Base-by-base conservation (phyloP, 2,113 vertebrate genomes). In the Periophthalmus modestus region DNA sequence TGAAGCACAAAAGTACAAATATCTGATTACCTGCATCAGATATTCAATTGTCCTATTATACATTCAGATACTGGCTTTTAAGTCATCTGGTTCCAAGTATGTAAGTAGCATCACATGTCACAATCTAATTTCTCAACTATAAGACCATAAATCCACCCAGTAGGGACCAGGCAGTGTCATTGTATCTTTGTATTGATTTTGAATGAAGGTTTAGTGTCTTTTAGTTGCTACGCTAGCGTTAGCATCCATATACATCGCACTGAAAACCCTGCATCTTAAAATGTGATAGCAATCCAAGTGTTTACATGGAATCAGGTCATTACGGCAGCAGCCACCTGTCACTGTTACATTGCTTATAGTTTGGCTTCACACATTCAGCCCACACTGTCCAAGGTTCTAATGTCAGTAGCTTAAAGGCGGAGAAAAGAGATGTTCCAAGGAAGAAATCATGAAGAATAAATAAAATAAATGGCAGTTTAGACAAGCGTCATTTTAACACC, bases 351-450 rank as follows among this genome's bases (percentile, higher is more conserved):
- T 39, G 18, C 63, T 78, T 69, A 57, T 16, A 78, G 72, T 66
- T 52, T 6, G 69, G 34, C 48, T 63, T 83, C 69, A 72, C 79
- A 82, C 73, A 21, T 85, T 72, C 68, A 77, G 82, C 77, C 79
- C 79, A 83, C 79, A 65, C 69, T 74, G 21, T 76, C 73, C 70
- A 72, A 78, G 34, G 39, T 46, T 62, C 18, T 75, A 50, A 69
- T 75, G 69, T 72, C 73, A 81, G 73, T 75, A 75, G 75, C 78
- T 73, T 73, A 71, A 84, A 66, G 66, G 69, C n/a, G 74, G 68
- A 69, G 66, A 74, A 63, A 76, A 54, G 62, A 50, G 36, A 54
- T 24, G 28, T 72, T 57, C 34, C 48, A 79, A 62, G 47, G 2
- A 65, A 76, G 28, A 36, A 19, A 63, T 10, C 28, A 36, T 43